Conservation (phyloP, 2,888 invertebrate genomes). For the Gastrophysa polygoni region DNA sequence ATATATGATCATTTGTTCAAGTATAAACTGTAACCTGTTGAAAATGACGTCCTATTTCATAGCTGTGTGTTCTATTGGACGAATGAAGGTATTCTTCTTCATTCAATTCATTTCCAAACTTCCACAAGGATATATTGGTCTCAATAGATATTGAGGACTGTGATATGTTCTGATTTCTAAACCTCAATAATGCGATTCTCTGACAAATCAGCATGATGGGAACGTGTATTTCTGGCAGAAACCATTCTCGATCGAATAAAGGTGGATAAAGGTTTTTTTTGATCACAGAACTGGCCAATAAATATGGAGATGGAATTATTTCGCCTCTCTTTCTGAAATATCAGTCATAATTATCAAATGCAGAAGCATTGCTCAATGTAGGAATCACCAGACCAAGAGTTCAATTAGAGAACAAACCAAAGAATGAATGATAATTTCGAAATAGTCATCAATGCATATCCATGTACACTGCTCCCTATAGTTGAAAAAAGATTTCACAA, state of each 20-base stretch:
- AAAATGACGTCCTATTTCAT: no score
- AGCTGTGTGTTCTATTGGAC: no score
- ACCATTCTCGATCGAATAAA: neutral
- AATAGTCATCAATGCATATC: neutral
- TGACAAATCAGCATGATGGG: no score
- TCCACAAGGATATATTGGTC: no score
- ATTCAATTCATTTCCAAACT: no score
- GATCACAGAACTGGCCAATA: neutral
- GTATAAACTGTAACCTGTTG: no score
- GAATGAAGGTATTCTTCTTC: no score
- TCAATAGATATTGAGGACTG: no score
- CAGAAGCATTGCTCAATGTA: constrained; percentile 3
- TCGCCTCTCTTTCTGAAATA: constrained; percentile 7
- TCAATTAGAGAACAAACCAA: constrained; percentile 1
- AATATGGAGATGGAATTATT: neutral
- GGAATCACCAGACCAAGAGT: constrained; percentile 1
- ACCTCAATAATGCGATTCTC: no score
- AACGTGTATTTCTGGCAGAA: no score
- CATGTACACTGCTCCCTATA: neutral
- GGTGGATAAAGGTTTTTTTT: constrained; percentile 9
- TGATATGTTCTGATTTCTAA: no score
- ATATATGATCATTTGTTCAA: no score
- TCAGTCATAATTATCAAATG: neutral
- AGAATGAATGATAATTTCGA: neutral
- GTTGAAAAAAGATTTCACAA: neutral